phyloP scores from a whole-genome alignment of 2,888 invertebrate species.

The Sclerodermus sp. region DNA sequence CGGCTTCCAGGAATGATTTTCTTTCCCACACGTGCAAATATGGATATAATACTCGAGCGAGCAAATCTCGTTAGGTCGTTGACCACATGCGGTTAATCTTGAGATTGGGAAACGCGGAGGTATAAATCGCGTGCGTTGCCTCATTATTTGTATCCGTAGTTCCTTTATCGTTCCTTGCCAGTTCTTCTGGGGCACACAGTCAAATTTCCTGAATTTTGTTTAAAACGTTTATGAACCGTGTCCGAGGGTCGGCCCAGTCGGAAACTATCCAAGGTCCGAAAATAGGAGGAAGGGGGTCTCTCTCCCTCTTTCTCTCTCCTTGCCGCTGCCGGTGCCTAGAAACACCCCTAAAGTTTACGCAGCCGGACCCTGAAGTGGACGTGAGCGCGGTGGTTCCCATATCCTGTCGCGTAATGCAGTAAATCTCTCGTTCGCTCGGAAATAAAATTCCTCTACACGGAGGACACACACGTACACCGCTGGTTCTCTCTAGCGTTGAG shows the following conservation, averaged over 20 bases:
- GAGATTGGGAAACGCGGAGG: conserved; percentile 14
- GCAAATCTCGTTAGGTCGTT: conserved; percentile 31
- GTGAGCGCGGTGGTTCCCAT: conserved; percentile 40
- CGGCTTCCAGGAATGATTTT: too few relatives aligned
- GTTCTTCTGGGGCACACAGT: conserved; percentile 22
- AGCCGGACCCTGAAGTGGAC: conserved; percentile 42
- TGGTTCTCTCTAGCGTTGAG: too few relatives aligned
- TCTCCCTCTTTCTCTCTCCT: too few relatives aligned
- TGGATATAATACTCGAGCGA: conserved; percentile 34
- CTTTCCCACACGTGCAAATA: conserved; percentile 44
- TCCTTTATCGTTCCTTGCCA: conserved; percentile 7
- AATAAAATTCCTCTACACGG: conserved; percentile 35
- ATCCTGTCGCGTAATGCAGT: conserved; percentile 30
- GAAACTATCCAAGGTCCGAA: too few relatives aligned
- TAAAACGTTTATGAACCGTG: conserved; percentile 56
- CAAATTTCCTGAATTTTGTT: conserved; percentile 51
- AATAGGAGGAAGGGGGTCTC: conserved; percentile 13
- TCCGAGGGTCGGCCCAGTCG: too few relatives aligned
- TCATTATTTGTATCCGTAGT: conserved; percentile 21
- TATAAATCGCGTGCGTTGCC: neutral
- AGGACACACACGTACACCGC: too few relatives aligned
- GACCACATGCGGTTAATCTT: conserved; percentile 41
- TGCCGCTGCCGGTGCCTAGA: conserved; percentile 11
- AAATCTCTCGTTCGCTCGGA: conserved; percentile 23
- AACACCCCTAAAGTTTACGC: conserved; percentile 45